These are phyloP conservation scores for Caenorhabditis doughertyi DNA, from an alignment of 2,888 invertebrate species.

Conservation along the genomic window DNA sequence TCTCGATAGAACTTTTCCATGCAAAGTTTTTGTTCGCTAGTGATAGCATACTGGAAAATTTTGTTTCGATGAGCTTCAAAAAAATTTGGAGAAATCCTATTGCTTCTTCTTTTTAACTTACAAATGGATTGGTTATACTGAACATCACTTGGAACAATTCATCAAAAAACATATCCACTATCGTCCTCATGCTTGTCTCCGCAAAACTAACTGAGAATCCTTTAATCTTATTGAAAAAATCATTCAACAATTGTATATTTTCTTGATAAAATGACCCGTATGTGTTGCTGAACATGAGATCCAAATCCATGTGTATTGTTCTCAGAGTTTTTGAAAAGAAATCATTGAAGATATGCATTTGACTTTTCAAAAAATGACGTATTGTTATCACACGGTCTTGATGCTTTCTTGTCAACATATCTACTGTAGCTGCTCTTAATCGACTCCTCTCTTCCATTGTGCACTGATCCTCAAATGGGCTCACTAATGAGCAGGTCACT, in stretches of 20 bases:
- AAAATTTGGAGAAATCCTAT: neutral
- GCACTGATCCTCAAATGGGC: conserved; percentile 45
- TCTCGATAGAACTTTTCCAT: conserved; percentile 44
- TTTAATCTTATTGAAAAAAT: conserved; percentile 44
- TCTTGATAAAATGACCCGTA: conserved; percentile 62
- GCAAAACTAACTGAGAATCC: conserved; percentile 49
- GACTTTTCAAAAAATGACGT: conserved; percentile 40
- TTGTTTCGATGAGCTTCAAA: too few species aligned
- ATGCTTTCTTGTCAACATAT: conserved; percentile 38
- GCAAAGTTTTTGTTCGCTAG: conserved; percentile 35
- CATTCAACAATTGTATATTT: conserved; percentile 50
- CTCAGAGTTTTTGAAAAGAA: conserved; percentile 51
- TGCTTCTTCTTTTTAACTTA: conserved; percentile 15
- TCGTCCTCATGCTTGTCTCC: conserved; percentile 54
- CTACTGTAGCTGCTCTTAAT: conserved; percentile 14
- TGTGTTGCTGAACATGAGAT: conserved; percentile 56
- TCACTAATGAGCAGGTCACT: conserved; percentile 38
- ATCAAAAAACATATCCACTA: conserved; percentile 57
- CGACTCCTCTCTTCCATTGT: conserved; percentile 44
- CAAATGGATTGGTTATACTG: conserved; percentile 62
- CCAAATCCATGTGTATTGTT: conserved; percentile 52
- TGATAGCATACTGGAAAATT: conserved; percentile 42
- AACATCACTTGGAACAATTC: conserved; percentile 59
- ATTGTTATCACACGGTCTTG: conserved; percentile 55
- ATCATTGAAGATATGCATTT: conserved; percentile 45